Conservation (phyloP, 2,113 vertebrate species). For the Sorex araneus region DNA sequence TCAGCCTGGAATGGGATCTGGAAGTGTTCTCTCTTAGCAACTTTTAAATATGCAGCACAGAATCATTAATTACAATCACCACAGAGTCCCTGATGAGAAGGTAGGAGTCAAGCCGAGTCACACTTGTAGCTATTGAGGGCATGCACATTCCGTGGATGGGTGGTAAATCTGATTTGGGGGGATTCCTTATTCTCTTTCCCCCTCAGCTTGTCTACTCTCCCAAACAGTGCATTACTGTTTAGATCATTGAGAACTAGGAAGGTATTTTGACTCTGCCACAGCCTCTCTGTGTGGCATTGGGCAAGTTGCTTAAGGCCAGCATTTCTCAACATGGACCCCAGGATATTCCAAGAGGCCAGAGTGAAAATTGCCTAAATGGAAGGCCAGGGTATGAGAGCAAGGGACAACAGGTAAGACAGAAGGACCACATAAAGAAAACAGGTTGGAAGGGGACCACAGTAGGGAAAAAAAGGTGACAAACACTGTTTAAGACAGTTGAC, state of each 20-base stretch:
- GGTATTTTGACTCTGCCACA: not conserved
- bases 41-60: not conserved
- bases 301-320: not conserved
- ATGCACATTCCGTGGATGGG: not conserved
- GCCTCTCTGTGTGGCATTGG: not conserved
- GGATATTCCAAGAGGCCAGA: too few relatives aligned
- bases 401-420: too few relatives aligned
- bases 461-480: too few relatives aligned
- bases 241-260: not conserved
- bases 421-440: too few relatives aligned
- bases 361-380: too few relatives aligned
- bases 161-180: not conserved
- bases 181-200: not conserved
- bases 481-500: not conserved
- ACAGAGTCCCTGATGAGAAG: not conserved
- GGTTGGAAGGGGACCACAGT: too few relatives aligned
- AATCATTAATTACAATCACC: not conserved
- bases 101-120: not conserved
- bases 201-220: not conserved
- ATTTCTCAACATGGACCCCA: too few relatives aligned
- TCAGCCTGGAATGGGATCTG: too few relatives aligned
- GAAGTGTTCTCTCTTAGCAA: not conserved
- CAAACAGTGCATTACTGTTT: not conserved
- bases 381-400: too few relatives aligned
- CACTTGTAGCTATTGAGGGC: rapidly evolving